Percentiles rank a stretch among this genome's conserved stretches.
These are phyloP conservation scores for Synergus laeviventris DNA, from an alignment of 2,888 invertebrate genomes.

Conservation along the genomic window DNA sequence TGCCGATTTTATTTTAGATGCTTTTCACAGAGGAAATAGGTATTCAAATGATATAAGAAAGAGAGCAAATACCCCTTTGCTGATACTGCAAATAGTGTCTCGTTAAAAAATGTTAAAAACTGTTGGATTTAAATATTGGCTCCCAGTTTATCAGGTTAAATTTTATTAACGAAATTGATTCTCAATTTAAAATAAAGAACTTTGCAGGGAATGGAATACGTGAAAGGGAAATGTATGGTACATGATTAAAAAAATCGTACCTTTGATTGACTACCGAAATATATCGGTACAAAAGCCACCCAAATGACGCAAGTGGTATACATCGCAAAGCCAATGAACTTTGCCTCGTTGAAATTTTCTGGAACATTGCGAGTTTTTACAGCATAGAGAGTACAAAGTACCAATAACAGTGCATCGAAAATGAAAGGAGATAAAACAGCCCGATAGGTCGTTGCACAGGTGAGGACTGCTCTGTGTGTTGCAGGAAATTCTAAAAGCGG, in stretches of 20 bases:
- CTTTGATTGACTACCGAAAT: conserved; percentile 83
- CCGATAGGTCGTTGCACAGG: conserved; percentile 81
- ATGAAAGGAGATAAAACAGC: conserved; percentile 82
- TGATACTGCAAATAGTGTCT: background rate
- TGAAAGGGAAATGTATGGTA: background rate
- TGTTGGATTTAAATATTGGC: too few relatives aligned
- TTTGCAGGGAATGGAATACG: too few relatives aligned
- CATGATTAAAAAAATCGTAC: too few relatives aligned
- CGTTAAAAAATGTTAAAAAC: too few relatives aligned
- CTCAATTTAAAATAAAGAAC: background rate
- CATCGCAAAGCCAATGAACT: conserved; percentile 88
- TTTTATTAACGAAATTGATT: background rate
- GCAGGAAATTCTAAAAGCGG: conserved; percentile 78
- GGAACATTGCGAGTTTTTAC: conserved; percentile 87
- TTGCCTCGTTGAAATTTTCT: conserved; percentile 88
- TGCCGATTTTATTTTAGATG: background rate
- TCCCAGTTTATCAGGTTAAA: too few relatives aligned
- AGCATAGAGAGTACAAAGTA: conserved; percentile 87
- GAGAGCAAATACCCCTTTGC: background rate
- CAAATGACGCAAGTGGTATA: conserved; percentile 88
- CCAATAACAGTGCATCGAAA: conserved; percentile 84
- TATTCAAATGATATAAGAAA: background rate
- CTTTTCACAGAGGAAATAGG: background rate
- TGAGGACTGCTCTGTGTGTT: conserved; percentile 79
- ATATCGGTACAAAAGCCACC: conserved; percentile 87